phyloP scores from a whole-genome alignment of 2,113 vertebrate genomes.

The Heterotis niloticus region DNA sequence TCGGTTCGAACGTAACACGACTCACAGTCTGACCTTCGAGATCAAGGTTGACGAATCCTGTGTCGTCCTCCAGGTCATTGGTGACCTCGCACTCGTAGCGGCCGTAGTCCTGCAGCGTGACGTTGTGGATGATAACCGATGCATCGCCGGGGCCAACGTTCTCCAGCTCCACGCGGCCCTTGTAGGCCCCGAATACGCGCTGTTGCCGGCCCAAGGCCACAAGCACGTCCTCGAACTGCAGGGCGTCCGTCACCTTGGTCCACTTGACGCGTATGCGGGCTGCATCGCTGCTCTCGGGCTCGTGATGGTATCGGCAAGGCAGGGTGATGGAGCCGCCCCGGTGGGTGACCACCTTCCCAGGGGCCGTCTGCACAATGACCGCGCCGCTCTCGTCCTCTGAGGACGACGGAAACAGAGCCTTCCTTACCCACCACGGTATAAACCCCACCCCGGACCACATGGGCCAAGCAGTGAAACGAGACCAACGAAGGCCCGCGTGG shows the following conservation, averaged over 20 bases:
- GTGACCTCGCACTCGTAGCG: constrained; percentile 94
- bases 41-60: constrained; percentile 87
- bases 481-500: no score
- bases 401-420: not conserved
- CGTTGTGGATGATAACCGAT: constrained; percentile 84
- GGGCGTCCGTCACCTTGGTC: constrained; percentile 83
- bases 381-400: constrained; percentile 84
- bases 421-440: no score
- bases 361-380: constrained; percentile 88
- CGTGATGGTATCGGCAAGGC: constrained; percentile 89
- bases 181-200: constrained; percentile 75
- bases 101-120: constrained; percentile 90
- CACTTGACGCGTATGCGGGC: constrained; percentile 86
- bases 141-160: constrained; percentile 74
- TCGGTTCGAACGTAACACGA: no score
- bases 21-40: constrained; percentile 77
- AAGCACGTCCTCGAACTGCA: constrained; percentile 84
- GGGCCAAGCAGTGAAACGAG: no score
- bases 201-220: constrained; percentile 82
- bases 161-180: constrained; percentile 77
- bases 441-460: no score
- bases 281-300: constrained; percentile 67
- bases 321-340: constrained; percentile 87
- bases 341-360: constrained; percentile 86
- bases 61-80: constrained; percentile 88